These are phyloP conservation scores for Sericinus montela DNA, from an alignment of 2,888 invertebrate genomes.

Conservation along the genomic window DNA sequence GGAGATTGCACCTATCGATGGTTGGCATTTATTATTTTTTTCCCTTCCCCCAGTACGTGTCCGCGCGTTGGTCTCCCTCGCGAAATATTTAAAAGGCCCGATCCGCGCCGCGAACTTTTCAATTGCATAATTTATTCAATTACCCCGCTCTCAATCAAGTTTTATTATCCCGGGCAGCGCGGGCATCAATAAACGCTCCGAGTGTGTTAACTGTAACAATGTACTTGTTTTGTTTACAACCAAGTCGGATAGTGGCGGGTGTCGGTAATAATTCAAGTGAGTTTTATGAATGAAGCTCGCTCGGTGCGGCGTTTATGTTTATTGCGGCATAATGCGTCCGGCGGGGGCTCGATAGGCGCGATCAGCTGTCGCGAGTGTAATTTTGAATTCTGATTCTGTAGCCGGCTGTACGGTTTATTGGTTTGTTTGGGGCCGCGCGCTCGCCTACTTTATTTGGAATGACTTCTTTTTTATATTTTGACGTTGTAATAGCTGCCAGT, in stretches of 20 bases:
- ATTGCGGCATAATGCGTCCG: constrained; percentile 38
- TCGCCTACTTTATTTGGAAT: neutral
- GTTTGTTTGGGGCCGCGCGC: neutral
- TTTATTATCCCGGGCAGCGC: constrained; percentile 2
- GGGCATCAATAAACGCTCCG: neutral
- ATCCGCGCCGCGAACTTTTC: neutral
- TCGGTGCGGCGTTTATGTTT: constrained; percentile 45
- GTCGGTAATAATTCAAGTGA: constrained; percentile 52
- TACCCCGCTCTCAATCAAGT: neutral
- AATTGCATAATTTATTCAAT: constrained; percentile 3
- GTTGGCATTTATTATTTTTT: neutral
- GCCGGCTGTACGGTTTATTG: neutral
- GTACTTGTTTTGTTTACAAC: constrained; percentile 45
- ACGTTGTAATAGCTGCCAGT: neutral
- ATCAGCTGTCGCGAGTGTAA: constrained; percentile 8
- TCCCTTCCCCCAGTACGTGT: neutral
- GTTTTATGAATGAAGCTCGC: constrained; percentile 54
- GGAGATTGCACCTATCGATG: too few relatives aligned
- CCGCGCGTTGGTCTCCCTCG: neutral
- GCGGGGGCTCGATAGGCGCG: constrained; percentile 9
- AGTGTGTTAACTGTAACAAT: constrained; percentile 26
- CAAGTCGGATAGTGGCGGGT: constrained; percentile 35
- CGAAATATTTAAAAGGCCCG: neutral
- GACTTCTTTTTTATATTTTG: neutral
- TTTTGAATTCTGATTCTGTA: neutral